Base-by-base conservation (phyloP, 2,888 invertebrate genomes). In the Parnassius glacialis region DNA sequence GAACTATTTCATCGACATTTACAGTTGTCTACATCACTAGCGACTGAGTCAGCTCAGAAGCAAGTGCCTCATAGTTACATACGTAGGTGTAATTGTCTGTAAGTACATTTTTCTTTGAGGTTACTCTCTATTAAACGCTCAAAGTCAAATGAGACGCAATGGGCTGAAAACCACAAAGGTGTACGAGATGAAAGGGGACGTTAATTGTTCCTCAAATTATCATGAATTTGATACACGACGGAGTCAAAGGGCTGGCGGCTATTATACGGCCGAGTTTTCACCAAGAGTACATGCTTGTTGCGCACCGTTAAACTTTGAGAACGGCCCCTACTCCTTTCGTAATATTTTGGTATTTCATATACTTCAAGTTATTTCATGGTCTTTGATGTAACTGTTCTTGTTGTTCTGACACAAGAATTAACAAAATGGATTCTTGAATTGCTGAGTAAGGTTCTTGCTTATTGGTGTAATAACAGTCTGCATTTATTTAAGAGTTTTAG, bases 81-180 rank as follows among this genome's bases (percentile, higher is more conserved):
- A 89, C 87, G 80, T 88, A 90, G 82, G 84, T 85, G 87, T 91
- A 90, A 91, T 90, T 90, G 89, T 90, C 86, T 80, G 83, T 82
- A 84, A 90, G 90, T 86, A 88, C 87, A 91, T 90, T 90, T 90
- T 91, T 90, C 91, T 91, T 91, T 91, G 91, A 91, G 88, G 90
- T 91, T 87, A 91, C 87, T 90, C 87, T 86, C 89, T 90, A 90
- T 90, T 90, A 91, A 79, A 82, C 78, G 81, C 87, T 90, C 81
- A 79, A 86, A 86, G 86, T 82, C 78, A 87, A 91, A 91, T 91
- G 85, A 87, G 81, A 83, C 82, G 89, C 85, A 84, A 84, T 87
- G 83, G 83, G 69, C 77, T 73, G 71, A 73, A 68, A 48, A 73
- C 84, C 83, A 82, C 87, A 90, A 90, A 90, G 87, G 87, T 85